Base-by-base conservation (phyloP, 1,140 invertebrate genomes). In the Monochamus saltuarius region DNA sequence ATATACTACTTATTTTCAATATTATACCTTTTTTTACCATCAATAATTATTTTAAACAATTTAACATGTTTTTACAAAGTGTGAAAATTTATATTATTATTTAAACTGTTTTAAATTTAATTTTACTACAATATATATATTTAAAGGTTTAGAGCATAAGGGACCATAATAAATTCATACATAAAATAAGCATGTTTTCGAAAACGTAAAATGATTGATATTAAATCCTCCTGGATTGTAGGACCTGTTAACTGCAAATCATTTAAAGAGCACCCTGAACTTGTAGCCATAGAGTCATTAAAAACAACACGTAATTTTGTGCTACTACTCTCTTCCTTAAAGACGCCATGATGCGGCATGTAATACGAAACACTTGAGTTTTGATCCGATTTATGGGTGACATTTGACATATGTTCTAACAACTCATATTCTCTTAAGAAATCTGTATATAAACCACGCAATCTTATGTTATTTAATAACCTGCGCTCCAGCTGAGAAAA, bases 291-390 rank as follows among this genome's bases (percentile, higher is more conserved):
- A 9, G 64, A 68, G 17, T 64, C 73, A 52, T 77, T 68, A 59
- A 77, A 78, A 0, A 79, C 77, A 7, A 77, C 73, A 17, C 76
- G 43, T 1, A 75, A 19, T 49, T 72, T 72, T 0, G 76, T 73
- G 1, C 69, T 73, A 11, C 49, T 59, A n/a, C 61, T 72, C 0
- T 39, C 51, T 17, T 67, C 22, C 6, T 29, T 60, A 11, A 69
- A 36, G 0, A 77, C 66, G 10, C 63, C 43, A 54, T 74, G 72
- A 60, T 77, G 71, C 7, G 64, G 58, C n/a, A 74, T 37, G 49
- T 66, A 73, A 43, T 60, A 65, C n/a, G 56, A 40, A 36, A 22
- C 9, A 35, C 8, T 13, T 46, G 19, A 2, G 8, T 17, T 17
- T 40, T 4, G 9, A 6, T 51, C 49, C 11, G 11, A 35, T 8